Evolutionary conservation across 2,888 invertebrate species (phyloP).

Genomic region (Oegoconia quadripuncta): DNA sequence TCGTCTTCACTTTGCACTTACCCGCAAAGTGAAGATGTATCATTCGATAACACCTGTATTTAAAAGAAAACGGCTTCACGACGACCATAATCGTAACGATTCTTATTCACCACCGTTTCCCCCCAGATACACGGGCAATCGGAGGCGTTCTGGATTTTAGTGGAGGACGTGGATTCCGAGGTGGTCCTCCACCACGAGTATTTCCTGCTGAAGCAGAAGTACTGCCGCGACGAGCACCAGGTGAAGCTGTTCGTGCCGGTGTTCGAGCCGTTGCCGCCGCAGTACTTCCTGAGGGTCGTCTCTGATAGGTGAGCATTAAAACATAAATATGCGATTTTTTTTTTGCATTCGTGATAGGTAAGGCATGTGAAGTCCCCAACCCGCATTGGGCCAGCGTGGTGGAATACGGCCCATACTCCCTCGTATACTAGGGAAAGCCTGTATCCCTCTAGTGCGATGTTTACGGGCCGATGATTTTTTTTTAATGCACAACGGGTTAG

Average conservation of each 20-base stretch:
- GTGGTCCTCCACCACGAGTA: slow-evolving; percentile 97
- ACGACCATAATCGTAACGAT: not conserved
- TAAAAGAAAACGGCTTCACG: too few relatives aligned
- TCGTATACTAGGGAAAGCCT: too few relatives aligned
- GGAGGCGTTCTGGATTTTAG: slow-evolving; percentile 93
- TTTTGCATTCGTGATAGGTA: not conserved
- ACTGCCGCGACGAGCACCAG: slow-evolving; percentile 94
- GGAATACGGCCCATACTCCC: too few relatives aligned
- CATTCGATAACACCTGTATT: too few relatives aligned
- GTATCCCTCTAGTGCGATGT: too few relatives aligned
- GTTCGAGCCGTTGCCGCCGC: slow-evolving; percentile 98
- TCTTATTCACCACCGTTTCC: not conserved
- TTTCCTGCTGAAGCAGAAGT: slow-evolving; percentile 96
- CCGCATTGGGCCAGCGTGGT: too few relatives aligned
- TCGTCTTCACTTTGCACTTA: too few relatives aligned
- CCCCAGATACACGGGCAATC: slow-evolving; percentile 87
- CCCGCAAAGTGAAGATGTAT: too few relatives aligned
- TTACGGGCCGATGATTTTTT: too few relatives aligned
- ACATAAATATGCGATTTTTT: not conserved
- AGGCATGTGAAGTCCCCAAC: too few relatives aligned
- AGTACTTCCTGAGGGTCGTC: slow-evolving; percentile 95
- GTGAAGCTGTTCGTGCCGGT: slow-evolving; percentile 99
- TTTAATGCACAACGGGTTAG: too few relatives aligned
- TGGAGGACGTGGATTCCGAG: slow-evolving; percentile 93
- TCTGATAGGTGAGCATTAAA: slow-evolving; percentile 82